Base-by-base conservation (phyloP, 2,888 invertebrate genomes). In the Aspidapion aeneum region DNA sequence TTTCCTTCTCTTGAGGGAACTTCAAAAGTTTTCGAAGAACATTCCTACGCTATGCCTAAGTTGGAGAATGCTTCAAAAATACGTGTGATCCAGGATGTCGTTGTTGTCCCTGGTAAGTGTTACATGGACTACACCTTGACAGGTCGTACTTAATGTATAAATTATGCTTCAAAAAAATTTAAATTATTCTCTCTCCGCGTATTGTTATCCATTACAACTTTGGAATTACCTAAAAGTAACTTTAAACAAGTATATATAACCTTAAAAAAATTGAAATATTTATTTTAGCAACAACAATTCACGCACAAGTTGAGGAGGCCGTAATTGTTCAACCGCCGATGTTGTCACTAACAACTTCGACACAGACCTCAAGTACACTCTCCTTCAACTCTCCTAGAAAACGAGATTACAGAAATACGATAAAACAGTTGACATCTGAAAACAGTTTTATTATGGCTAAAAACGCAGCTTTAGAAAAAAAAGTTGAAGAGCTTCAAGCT, bases 1-100 rank as follows among this genome's bases (percentile, higher is more conserved):
- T 60, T 60, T 60, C 60, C 60, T 21, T 12, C 60, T 1, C 18
- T 60, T 1, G 60, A 60, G 19, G 60, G 54, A 18, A 9, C 17
- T 55, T 51, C 60, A n/a, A 60, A 51, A 60, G 21, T 18, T 3
- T 49, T 12, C 18, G 58, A 17, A 9, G n/a, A 48, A 16, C 16
- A 12, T 16, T 35, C 22, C 50, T 35, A n/a, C 18, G 35, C 3
- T 35, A 3, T 35, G 35, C 5, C 12, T 3, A 35, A 35, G 12
- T 35, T 35, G 35, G 35, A 35, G 12, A 12, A 12, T 7, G 12
- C 35, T 35, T 35, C 35, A 3, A n/a, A n/a, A n/a, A n/a, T n/a
- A n/a, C n/a, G n/a, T n/a, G n/a, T n/a, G n/a, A n/a, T n/a, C n/a
- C n/a, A n/a, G n/a, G n/a, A n/a, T n/a, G n/a, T n/a, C n/a, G n/a